Evolutionary conservation across 2,797 vertebrate species (phyloP), one percentile per base, ranked within the genome.

Genomic region (Eutrigla gurnardus): DNA sequence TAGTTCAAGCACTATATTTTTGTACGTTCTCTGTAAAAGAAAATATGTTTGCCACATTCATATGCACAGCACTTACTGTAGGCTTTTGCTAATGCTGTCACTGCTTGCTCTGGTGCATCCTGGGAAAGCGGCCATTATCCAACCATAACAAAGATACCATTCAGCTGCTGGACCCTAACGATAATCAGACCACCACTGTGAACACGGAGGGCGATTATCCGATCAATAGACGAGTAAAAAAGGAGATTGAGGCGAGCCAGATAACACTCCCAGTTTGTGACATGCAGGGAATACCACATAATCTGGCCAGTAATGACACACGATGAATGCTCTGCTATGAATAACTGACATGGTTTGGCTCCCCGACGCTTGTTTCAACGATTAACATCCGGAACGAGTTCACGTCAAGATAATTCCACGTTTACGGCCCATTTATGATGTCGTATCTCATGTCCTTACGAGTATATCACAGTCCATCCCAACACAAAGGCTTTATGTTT

Each of bases 381-480:
- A 76, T 83, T 74, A 83, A 87, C 55, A 17, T 67, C 75, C 65
- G 69, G 63, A 87, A 83, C 32, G 2, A 57, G 61, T 72, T 80
- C 52, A 73, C 58, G 62, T 73, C 40, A 25, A 62, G 66, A 75
- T 66, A 83, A 80, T 73, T 63, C n/a, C 42, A n/a, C 7, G 5
- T 88, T 91, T 86, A 90, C 73, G 82, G 71, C 70, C 62, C 71
- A 47, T 89, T 91, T 91, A 89, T 84, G 72, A 65, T 10, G 46
- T n/a, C 65, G 32, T 88, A 84, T 88, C 85, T 92, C 77, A 75
- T 70, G 84, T 81, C 67, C 25, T 25, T 79, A 83, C 6, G 60
- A 80, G 60, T 63, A 88, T 70, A 72, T 65, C 40, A 17, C 45
- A 72, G 47, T 63, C 45, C 50, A 67, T 76, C 68, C 57, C 53